Evolutionary conservation across 2,113 vertebrate species (phyloP).

Genomic region (Corythornis cristatus): DNA sequence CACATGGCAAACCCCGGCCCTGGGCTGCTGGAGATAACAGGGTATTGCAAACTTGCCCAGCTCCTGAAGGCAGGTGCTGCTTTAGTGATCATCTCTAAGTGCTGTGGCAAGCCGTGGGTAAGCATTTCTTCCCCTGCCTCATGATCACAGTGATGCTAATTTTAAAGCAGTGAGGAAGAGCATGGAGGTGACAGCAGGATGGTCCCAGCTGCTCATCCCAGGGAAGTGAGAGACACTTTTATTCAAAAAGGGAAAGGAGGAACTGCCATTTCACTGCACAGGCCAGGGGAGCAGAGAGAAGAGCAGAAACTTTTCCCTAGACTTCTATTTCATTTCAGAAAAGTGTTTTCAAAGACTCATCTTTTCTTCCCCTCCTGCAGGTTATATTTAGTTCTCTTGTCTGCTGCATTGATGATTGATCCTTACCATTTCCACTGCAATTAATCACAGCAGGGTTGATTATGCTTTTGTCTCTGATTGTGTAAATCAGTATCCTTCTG

Average conservation of each 20-base stretch:
- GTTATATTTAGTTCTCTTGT: slow-evolving; percentile 29
- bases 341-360: slow-evolving; percentile 1
- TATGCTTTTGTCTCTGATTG: neutral
- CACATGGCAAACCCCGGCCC: rapidly evolving
- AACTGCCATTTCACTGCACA: neutral
- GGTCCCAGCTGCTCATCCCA: slow-evolving; percentile 36
- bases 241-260: neutral
- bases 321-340: neutral
- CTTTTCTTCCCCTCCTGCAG: neutral
- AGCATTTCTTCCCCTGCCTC: neutral
- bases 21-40: rapidly evolving
- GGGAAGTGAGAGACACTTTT: neutral
- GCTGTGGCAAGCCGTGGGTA: neutral
- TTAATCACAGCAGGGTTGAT: slow-evolving; percentile 2
- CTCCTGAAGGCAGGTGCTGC: neutral
- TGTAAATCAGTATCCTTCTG: neutral
- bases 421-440: neutral
- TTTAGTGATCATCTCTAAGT: neutral
- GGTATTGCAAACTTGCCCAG: neutral
- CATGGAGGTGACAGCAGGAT: neutral
- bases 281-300: neutral
- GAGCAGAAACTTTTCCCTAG: neutral
- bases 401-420: neutral
- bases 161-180: slow-evolving; percentile 1
- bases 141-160: neutral